Percentiles rank a stretch among this genome's conserved stretches.
phyloP scores from a whole-genome alignment of 2,113 vertebrate genomes.

The Mirza zaza region DNA sequence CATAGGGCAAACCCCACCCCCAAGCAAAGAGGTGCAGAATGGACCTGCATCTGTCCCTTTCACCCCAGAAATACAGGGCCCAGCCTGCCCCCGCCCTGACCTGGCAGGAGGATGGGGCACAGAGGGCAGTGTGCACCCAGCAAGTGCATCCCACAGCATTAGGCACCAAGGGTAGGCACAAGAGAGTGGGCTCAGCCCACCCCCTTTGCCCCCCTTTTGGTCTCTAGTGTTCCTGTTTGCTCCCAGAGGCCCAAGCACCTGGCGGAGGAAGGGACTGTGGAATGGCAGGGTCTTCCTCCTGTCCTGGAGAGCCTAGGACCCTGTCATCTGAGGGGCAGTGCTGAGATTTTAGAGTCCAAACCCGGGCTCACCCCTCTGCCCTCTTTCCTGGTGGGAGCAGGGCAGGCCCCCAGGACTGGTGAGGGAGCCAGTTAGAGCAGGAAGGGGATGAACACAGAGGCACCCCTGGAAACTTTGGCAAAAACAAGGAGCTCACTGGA shows the following conservation, averaged over 20 bases:
- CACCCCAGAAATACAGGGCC: conserved; percentile 43
- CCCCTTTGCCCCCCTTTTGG: conserved; percentile 52
- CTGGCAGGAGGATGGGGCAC: background rate
- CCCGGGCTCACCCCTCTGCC: conserved; percentile 27
- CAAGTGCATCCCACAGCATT: conserved; percentile 44
- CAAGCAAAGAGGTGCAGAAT: conserved; percentile 35
- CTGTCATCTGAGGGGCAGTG: conserved; percentile 54
- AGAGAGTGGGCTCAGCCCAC: conserved; percentile 67
- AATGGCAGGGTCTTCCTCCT: conserved; percentile 42
- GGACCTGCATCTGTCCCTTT: conserved; percentile 41
- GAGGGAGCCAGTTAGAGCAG: conserved; percentile 32
- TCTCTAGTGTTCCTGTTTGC: conserved; percentile 80
- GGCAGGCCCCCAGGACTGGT: conserved; percentile 28
- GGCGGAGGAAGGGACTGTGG: conserved; percentile 43
- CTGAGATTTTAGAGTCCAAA: conserved; percentile 65
- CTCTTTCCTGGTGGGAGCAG: conserved; percentile 43
- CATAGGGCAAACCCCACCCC: conserved; percentile 18
- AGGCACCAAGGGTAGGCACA: conserved; percentile 52
- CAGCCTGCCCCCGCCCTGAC: background rate
- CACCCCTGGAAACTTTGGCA: conserved; percentile 78
- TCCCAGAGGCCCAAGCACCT: conserved; percentile 75
- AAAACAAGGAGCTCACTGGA: conserved; percentile 73
- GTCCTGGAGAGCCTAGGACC: background rate
- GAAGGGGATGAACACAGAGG: conserved; percentile 64
- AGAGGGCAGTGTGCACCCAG: background rate